Evolutionary conservation across 2,797 vertebrate genomes (phyloP), one percentile per base, ranked within the genome.

Genomic region (Hylomyscus alleni): DNA sequence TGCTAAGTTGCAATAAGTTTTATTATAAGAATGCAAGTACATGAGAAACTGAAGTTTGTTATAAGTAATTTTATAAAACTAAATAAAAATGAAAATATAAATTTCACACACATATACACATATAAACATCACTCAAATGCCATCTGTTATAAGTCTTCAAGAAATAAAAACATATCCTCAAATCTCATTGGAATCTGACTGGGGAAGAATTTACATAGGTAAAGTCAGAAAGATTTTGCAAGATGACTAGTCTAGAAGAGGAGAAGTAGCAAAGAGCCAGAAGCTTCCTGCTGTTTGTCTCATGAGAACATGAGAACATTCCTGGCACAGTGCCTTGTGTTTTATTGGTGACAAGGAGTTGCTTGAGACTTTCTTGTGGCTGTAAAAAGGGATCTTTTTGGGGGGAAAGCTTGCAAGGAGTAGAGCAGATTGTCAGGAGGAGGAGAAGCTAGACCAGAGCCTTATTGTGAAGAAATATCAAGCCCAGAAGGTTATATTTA

Each of bases 31-130:
- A 82, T 67, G 3, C 26, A 60, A 88, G 60, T 83, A 87, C n/a
- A 73, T n/a, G 37, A 69, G 24, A 34, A 90, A 95, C 85, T 91
- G 44, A 69, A 92, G 84, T 92, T 93, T 87, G 13, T 20, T 69
- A 67, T 81, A 50, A 90, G 85, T 93, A 84, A 91, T 69, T 37
- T 92, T 40, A 62, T n/a, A 96, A 84, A 93, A 34, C 20, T 50
- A 89, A 90, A 82, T 91, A 94, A 7, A 84, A 84, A 19, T 17
- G 17, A 62, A 83, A 62, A 83, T 31, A 60, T 54, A n/a, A 88
- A 90, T 93, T 87, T 40, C 19, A 76, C 12, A 52, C 34, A 67
- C 34, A n/a, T 14, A 67, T 14, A 65, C 10, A 60, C 22, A 60
- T 8, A 60, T 4, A 65, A 62, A 13, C 26, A 73, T 26, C 24